Conservation (phyloP, 2,888 invertebrate genomes). For the Tiphia femorata region DNA sequence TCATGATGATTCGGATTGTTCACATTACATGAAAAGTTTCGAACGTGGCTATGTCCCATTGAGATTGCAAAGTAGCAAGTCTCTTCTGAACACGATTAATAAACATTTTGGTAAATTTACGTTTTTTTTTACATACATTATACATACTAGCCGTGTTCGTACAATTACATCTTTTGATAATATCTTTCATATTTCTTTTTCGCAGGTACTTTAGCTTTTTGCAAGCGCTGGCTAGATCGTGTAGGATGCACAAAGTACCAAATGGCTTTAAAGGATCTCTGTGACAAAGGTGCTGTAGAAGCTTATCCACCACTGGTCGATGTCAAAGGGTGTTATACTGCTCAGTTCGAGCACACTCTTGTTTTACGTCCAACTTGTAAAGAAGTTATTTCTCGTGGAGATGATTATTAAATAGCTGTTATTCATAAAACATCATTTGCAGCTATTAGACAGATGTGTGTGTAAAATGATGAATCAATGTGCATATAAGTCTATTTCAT, state of each 20-base stretch:
- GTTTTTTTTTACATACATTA: background rate
- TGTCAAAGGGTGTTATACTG: constrained; percentile 97
- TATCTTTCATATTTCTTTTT: background rate
- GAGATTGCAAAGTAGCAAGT: constrained; percentile 92
- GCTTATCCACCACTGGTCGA: constrained; percentile 99
- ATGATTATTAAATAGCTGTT: constrained; percentile 82
- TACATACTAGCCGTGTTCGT: background rate
- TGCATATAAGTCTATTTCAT: background rate
- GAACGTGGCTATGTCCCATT: constrained; percentile 93
- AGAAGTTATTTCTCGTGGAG: constrained; percentile 96
- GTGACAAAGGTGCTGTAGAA: constrained; percentile 97
- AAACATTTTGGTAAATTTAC: constrained; percentile 85
- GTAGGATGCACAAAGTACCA: constrained; percentile 97
- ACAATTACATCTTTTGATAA: background rate
- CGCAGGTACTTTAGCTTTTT: constrained; percentile 90
- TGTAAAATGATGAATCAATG: constrained; percentile 6
- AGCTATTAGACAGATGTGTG: constrained; percentile 15
- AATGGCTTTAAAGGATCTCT: constrained; percentile 97
- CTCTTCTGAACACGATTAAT: constrained; percentile 91
- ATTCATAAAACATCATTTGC: constrained; percentile 17
- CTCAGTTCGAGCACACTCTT: constrained; percentile 99
- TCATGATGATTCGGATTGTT: constrained; percentile 99
- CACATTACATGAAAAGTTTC: constrained; percentile 99
- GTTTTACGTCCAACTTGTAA: constrained; percentile 98
- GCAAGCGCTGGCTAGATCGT: constrained; percentile 98